Conservation (phyloP, 2,888 invertebrate genomes). For the Aethes cnicana region DNA sequence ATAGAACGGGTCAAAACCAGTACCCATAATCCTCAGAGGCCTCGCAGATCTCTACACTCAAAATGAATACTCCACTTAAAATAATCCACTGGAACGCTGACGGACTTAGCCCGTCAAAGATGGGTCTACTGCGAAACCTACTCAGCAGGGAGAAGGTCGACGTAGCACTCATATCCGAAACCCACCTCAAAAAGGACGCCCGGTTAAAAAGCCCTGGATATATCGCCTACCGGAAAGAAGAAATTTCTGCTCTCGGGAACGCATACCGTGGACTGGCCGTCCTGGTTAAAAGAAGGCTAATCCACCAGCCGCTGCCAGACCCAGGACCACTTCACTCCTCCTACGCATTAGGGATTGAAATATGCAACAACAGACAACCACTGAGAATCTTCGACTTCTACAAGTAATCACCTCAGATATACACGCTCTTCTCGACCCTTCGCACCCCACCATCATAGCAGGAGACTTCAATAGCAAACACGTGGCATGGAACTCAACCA, state of each 20-base stretch:
- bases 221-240: neutral
- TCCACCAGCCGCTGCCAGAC: neutral
- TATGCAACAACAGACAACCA: neutral
- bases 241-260: neutral
- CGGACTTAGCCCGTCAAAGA: neutral
- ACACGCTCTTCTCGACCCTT: constrained; percentile 5
- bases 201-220: neutral
- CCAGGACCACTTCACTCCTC: neutral
- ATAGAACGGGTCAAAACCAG: neutral
- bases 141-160: neutral
- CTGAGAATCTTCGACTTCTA: neutral
- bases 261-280: neutral
- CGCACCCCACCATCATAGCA: too few species aligned
- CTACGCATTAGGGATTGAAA: neutral
- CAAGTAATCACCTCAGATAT: neutral
- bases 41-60: neutral
- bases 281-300: neutral
- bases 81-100: neutral
- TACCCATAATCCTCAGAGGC: neutral
- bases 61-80: neutral
- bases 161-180: neutral
- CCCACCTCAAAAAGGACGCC: neutral
- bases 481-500: too few species aligned
- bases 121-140: neutral
- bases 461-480: too few species aligned